These are phyloP conservation scores for Tetanocera ferruginea DNA, from an alignment of 2,888 invertebrate genomes.

Conservation along the genomic window DNA sequence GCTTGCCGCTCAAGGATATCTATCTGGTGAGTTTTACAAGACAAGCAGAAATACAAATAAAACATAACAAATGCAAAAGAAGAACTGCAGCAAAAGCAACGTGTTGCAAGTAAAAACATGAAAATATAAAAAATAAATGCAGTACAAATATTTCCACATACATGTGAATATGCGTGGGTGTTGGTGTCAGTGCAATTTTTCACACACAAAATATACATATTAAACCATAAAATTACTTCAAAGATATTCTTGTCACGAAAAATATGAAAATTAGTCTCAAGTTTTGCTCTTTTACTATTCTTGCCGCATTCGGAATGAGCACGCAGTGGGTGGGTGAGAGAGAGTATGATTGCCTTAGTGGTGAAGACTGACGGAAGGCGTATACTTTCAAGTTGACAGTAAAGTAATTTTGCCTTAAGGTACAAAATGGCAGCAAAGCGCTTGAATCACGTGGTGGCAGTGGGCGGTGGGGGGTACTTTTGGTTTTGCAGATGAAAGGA, in stretches of 20 bases:
- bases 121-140: constrained; percentile 24
- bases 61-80: too few species aligned
- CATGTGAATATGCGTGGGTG: not conserved
- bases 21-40: not conserved
- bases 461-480: not conserved
- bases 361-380: not conserved
- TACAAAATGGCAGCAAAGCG: constrained; percentile 50
- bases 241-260: constrained; percentile 65
- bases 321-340: not conserved
- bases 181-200: not conserved
- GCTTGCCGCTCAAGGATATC: constrained; percentile 51
- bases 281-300: constrained; percentile 48
- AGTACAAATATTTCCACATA: not conserved
- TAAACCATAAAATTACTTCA: constrained; percentile 47
- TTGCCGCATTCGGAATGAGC: constrained; percentile 40
- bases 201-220: constrained; percentile 8
- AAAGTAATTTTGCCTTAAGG: constrained; percentile 52
- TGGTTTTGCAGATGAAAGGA: constrained; percentile 47
- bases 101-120: not conserved
- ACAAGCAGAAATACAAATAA: constrained; percentile 15
- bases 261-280: constrained; percentile 67
- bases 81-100: too few species aligned
- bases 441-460: not conserved
- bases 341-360: not conserved
- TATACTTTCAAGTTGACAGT: not conserved